A percentile compares a stretch with the other conserved stretches of the same genome.
Conservation (phyloP, 2,797 vertebrate genomes). For the Artibeus lituratus region DNA sequence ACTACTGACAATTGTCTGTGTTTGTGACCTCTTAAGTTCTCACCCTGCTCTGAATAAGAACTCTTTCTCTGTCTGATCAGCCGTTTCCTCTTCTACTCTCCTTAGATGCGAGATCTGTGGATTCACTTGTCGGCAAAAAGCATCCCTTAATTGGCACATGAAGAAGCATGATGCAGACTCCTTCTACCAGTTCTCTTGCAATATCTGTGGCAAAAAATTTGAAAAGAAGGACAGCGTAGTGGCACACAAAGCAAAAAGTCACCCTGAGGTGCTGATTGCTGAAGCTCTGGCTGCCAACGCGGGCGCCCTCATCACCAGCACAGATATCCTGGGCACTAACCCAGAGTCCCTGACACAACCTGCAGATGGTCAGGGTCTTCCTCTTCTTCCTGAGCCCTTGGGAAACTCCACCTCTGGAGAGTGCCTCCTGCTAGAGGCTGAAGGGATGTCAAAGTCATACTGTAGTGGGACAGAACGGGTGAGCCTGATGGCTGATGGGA, state of each 20-base stretch:
- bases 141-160: slow-evolving; percentile 99
- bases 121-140: slow-evolving; percentile 98
- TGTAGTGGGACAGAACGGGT: slow-evolving; percentile 80
- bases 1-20: neutral
- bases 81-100: slow-evolving; percentile 27
- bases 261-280: slow-evolving; percentile 96
- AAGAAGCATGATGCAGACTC: slow-evolving; percentile 97
- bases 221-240: slow-evolving; percentile 99
- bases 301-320: slow-evolving; percentile 93
- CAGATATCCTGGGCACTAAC: slow-evolving; percentile 89
- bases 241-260: slow-evolving; percentile 90
- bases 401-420: slow-evolving; percentile 80
- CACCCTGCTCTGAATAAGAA: neutral
- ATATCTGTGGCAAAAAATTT: slow-evolving; percentile 98
- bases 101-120: slow-evolving; percentile 97
- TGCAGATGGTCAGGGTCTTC: slow-evolving; percentile 86
- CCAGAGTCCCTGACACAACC: slow-evolving; percentile 85
- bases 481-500: slow-evolving; percentile 84
- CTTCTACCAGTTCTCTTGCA: slow-evolving; percentile 98
- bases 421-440: slow-evolving; percentile 82
- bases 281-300: slow-evolving; percentile 96
- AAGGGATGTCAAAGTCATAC: slow-evolving; percentile 83
- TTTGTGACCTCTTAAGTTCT: neutral
- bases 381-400: slow-evolving; percentile 87
- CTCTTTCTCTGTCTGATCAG: neutral